A percentile compares a stretch with the other conserved stretches of the same genome.
Conservation (phyloP, 2,113 vertebrate species). For the Lampris incognitus region DNA sequence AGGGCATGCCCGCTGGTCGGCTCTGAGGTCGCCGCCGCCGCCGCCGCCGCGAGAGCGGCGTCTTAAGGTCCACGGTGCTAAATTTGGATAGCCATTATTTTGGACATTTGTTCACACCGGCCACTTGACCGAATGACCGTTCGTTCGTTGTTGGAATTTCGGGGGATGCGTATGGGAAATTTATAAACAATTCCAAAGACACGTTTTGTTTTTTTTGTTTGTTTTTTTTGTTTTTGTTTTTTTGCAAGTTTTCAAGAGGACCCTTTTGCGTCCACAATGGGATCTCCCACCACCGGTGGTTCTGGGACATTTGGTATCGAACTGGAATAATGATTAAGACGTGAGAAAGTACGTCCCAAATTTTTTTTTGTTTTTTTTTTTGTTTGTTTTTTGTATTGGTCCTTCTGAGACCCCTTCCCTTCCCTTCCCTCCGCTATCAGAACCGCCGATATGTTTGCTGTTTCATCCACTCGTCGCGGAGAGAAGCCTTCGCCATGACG, state of each 20-base stretch:
- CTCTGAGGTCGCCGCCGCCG: conserved; percentile 46
- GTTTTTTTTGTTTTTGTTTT: conserved; percentile 23
- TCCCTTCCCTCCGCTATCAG: conserved; percentile 23
- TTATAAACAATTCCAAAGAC: conserved; percentile 1
- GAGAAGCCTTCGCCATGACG: conserved; percentile 37
- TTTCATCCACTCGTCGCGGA: conserved; percentile 8
- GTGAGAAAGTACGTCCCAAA: conserved; percentile 19
- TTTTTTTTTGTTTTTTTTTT: conserved; percentile 9
- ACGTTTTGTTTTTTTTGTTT: conserved; percentile 40
- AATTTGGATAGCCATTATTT: conserved; percentile 51
- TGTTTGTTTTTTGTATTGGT: conserved; percentile 21
- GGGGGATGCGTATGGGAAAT: conserved; percentile 46
- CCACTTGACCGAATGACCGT: conserved; percentile 46
- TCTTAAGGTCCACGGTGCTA: conserved; percentile 49
- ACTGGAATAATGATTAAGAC: conserved; percentile 70
- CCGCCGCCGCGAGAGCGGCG: conserved; percentile 50
- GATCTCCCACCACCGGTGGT: conserved; percentile 64
- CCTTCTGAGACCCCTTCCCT: conserved; percentile 18
- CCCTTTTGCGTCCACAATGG: conserved; percentile 71
- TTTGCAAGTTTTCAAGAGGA: conserved; percentile 46
- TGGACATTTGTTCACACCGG: conserved; percentile 68
- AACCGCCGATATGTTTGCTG: conserved; percentile 44
- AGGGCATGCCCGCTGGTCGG: conserved; percentile 64
- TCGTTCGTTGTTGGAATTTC: conserved; percentile 38
- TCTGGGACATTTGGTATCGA: conserved; percentile 71